Evolutionary conservation across 2,797 vertebrate species (phyloP).

Genomic region (Pseudocheirus occidentalis): DNA sequence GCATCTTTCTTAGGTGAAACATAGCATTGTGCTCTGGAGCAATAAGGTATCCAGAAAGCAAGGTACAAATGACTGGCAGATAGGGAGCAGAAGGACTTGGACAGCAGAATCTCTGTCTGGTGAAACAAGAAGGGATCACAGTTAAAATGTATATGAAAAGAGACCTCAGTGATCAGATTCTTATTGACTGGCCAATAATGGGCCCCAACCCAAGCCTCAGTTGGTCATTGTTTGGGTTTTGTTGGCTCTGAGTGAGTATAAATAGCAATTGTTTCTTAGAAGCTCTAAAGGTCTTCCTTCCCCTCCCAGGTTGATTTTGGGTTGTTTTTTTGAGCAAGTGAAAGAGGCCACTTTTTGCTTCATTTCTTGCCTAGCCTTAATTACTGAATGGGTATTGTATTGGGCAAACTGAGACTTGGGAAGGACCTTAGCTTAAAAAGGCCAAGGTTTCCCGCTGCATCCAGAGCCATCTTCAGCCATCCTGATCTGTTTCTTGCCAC

Average conservation of each 20-base stretch:
- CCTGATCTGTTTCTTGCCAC: too few relatives aligned
- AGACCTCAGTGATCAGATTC: background rate
- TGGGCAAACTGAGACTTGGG: background rate
- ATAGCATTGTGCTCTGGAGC: background rate
- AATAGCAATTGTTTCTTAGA: background rate
- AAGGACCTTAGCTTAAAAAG: background rate
- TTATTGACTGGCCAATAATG: too few relatives aligned
- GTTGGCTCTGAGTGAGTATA: background rate
- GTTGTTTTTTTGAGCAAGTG: background rate
- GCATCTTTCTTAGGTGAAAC: background rate
- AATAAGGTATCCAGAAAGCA: constrained; percentile 13
- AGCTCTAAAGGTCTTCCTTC: background rate
- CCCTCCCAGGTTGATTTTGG: background rate
- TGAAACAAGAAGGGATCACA: background rate
- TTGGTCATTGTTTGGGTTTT: background rate
- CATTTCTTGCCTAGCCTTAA: background rate
- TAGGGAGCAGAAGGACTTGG: background rate
- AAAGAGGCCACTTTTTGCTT: background rate
- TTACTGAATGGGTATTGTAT: background rate
- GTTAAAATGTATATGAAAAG: background rate
- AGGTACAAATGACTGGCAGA: background rate
- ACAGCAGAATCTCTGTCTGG: background rate
- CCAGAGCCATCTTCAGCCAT: background rate
- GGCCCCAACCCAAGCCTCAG: background rate
- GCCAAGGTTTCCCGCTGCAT: background rate